These are phyloP conservation scores for Taeniopygia guttata DNA, from an alignment of 2,797 vertebrate genomes.

Conservation along the genomic window DNA sequence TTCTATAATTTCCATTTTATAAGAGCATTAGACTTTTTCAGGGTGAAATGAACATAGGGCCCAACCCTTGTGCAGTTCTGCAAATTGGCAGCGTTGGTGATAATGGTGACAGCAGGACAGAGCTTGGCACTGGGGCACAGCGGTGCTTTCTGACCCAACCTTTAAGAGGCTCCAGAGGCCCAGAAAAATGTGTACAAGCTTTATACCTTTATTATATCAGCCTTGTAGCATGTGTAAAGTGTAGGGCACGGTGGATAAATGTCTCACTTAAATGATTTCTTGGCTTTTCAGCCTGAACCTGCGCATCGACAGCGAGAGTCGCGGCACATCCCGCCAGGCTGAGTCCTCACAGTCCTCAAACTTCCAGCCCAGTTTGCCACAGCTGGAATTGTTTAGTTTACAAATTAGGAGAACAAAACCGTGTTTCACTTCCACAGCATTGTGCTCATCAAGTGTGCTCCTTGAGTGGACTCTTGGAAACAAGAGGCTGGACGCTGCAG, in stretches of 20 bases:
- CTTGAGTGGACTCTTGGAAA: background rate
- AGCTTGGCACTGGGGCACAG: background rate
- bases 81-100: background rate
- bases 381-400: background rate
- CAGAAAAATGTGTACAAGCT: background rate
- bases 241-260: rapidly evolving
- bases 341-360: rapidly evolving
- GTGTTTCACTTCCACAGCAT: rapidly evolving
- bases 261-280: background rate
- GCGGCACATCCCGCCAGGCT: rapidly evolving
- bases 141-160: background rate
- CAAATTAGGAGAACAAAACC: background rate
- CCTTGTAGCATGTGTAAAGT: background rate
- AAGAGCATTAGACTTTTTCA: background rate
- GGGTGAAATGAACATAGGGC: rapidly evolving
- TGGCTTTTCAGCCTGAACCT: background rate
- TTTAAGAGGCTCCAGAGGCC: background rate
- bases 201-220: background rate
- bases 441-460: background rate
- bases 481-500: background rate
- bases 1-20: background rate
- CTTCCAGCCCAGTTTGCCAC: background rate
- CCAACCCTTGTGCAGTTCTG: background rate
- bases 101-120: rapidly evolving
- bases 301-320: rapidly evolving